Conservation (phyloP, 2,113 vertebrate species). For the Puma concolor region DNA sequence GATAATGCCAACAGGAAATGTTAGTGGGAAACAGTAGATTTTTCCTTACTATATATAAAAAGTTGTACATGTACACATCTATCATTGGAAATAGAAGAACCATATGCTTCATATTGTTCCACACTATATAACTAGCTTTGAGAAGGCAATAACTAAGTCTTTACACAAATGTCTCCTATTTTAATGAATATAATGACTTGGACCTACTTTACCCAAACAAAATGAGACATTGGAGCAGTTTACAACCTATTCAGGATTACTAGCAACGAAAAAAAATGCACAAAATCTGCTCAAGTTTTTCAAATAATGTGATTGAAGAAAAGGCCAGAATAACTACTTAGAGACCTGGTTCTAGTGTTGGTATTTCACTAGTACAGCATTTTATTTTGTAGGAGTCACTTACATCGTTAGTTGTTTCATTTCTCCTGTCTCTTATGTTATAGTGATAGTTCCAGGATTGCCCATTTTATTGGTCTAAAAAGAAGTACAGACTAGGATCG, state of each 20-base stretch:
- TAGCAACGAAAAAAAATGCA: background rate
- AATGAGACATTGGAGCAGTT: background rate
- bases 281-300: background rate
- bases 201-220: background rate
- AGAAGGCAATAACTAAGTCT: background rate
- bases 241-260: background rate
- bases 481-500: background rate
- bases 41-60: slow-evolving; percentile 22
- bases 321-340: background rate
- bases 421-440: background rate
- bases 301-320: background rate
- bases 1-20: background rate
- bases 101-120: background rate
- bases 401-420: background rate
- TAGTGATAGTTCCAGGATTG: background rate
- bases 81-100: background rate
- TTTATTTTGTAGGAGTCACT: background rate
- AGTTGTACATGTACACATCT: background rate
- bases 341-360: background rate
- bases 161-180: slow-evolving; percentile 7
- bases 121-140: background rate
- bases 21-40: background rate
- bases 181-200: slow-evolving; percentile 8
- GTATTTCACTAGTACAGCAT: background rate
- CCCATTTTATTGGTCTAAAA: background rate